phyloP scores from a whole-genome alignment of 2,113 vertebrate genomes.

The Chaetodon auriga region DNA sequence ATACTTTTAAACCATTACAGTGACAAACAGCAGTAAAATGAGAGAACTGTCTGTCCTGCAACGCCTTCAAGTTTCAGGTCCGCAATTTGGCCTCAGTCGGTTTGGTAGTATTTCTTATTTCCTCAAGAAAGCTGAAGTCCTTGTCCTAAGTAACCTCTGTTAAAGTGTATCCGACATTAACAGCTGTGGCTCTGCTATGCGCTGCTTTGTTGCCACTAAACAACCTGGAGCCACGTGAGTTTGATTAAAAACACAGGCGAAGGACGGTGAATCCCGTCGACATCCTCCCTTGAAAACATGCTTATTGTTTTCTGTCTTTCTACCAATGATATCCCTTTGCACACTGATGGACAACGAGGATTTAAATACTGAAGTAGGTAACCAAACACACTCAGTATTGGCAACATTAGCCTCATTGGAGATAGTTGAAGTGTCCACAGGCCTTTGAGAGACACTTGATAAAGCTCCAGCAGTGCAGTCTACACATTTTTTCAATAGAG shows the following conservation, averaged over 20 bases:
- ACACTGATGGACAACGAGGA: background rate
- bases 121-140: background rate
- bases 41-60: background rate
- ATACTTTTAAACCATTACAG: background rate
- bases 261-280: constrained; percentile 21
- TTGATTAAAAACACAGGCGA: constrained; percentile 16
- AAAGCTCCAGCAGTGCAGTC: background rate
- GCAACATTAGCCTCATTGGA: too few species aligned
- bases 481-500: too few species aligned
- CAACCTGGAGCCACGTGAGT: background rate
- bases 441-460: background rate
- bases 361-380: background rate
- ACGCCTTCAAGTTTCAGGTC: background rate
- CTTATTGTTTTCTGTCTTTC: background rate
- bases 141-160: constrained; percentile 1
- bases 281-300: background rate
- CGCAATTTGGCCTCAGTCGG: background rate
- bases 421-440: too few species aligned
- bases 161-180: background rate
- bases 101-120: background rate
- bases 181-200: background rate
- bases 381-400: background rate
- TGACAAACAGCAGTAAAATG: background rate
- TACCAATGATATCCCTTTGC: background rate
- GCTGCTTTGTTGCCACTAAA: constrained; percentile 10